These are phyloP conservation scores for Epinephelus fuscoguttatus DNA, from an alignment of 2,113 vertebrate genomes.

Conservation along the genomic window DNA sequence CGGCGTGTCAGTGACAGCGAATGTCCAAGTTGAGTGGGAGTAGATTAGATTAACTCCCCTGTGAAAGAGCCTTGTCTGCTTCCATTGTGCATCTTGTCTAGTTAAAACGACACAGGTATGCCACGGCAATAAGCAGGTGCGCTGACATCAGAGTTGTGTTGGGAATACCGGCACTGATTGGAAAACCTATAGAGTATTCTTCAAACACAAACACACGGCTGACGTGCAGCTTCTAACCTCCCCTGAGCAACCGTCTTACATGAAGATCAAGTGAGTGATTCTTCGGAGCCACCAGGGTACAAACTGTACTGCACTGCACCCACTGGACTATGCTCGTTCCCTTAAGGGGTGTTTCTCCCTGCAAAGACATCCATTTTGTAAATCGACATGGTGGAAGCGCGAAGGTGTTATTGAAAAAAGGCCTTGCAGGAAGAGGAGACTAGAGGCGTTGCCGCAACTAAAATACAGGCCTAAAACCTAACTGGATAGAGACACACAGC, in stretches of 20 bases:
- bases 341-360: slow-evolving; percentile 11
- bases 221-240: neutral
- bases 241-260: neutral
- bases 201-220: slow-evolving; percentile 66
- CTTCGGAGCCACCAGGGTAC: slow-evolving; percentile 4
- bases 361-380: slow-evolving; percentile 68
- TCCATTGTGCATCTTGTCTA: slow-evolving; percentile 78
- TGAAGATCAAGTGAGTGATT: slow-evolving; percentile 47
- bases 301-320: slow-evolving; percentile 8
- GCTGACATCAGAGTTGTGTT: slow-evolving; percentile 68
- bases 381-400: slow-evolving; percentile 38
- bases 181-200: slow-evolving; percentile 65
- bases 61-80: slow-evolving; percentile 79
- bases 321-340: slow-evolving; percentile 16
- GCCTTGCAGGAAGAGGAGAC: slow-evolving; percentile 11
- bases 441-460: slow-evolving; percentile 23
- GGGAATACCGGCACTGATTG: slow-evolving; percentile 72
- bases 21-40: slow-evolving; percentile 76
- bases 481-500: slow-evolving; percentile 56
- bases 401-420: slow-evolving; percentile 37
- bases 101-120: slow-evolving; percentile 74
- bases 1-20: slow-evolving; percentile 75
- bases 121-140: slow-evolving; percentile 71
- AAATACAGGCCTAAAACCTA: slow-evolving; percentile 48
- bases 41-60: slow-evolving; percentile 81